Evolutionary conservation across 2,888 invertebrate genomes (phyloP).

Genomic region (Boloria selene): DNA sequence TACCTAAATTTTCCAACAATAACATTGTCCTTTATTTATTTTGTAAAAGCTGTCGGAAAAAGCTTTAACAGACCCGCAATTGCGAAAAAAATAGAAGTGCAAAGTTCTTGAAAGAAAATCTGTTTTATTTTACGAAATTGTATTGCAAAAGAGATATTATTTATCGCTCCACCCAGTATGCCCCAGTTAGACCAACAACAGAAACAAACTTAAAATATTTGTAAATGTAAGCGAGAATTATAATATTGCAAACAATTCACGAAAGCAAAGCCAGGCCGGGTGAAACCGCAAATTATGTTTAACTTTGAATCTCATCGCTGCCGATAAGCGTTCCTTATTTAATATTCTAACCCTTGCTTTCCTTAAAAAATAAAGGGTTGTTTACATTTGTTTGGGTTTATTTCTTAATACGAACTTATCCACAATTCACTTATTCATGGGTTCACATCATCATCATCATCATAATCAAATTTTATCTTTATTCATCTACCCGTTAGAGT

Average conservation of each 20-base stretch:
- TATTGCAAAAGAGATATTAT: neutral
- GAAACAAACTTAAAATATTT: conserved; percentile 29
- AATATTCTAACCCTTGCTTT: conserved; percentile 55
- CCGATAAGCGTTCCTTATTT: conserved; percentile 54
- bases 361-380: conserved; percentile 21
- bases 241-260: conserved; percentile 35
- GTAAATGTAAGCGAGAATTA: conserved; percentile 37
- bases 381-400: conserved; percentile 20
- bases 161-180: neutral
- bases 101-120: conserved; percentile 4
- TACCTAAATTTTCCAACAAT: too few species aligned
- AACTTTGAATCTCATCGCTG: conserved; percentile 55
- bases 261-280: conserved; percentile 41
- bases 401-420: too few species aligned
- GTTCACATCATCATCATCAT: too few species aligned
- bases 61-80: neutral
- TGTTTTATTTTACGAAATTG: neutral
- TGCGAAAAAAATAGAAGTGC: neutral
- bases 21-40: neutral
- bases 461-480: too few species aligned
- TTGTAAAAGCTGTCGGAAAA: neutral
- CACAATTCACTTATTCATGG: too few species aligned
- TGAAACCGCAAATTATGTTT: conserved; percentile 57
- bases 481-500: too few species aligned
- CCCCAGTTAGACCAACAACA: conserved; percentile 9